These are phyloP conservation scores for Psilanteris sp. DNA, from an alignment of 1,140 invertebrate genomes.

Conservation along the genomic window DNA sequence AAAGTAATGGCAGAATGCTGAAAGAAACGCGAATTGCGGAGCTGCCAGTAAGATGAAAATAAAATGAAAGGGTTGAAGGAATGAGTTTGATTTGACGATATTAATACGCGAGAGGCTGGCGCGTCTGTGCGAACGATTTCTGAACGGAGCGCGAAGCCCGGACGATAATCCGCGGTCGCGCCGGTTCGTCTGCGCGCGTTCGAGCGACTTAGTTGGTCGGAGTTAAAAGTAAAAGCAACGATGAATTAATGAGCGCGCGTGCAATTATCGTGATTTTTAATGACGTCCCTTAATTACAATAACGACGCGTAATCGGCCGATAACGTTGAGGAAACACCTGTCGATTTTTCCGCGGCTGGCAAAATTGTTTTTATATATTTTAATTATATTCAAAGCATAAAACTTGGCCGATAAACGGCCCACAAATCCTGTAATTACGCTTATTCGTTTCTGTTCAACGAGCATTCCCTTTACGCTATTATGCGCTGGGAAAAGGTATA, in stretches of 20 bases:
- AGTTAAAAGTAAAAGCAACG: slow-evolving; percentile 31
- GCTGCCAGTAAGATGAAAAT: no score
- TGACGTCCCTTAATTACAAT: slow-evolving; percentile 1
- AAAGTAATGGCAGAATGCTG: neutral
- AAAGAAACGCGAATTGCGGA: neutral
- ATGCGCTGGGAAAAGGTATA: slow-evolving; percentile 38
- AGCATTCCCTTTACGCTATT: slow-evolving; percentile 50
- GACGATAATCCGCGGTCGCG: slow-evolving; percentile 26
- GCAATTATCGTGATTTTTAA: slow-evolving; percentile 12
- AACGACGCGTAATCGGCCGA: neutral
- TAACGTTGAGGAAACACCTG: neutral
- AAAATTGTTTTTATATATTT: slow-evolving; percentile 22
- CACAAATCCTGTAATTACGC: slow-evolving; percentile 42
- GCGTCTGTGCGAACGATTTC: slow-evolving; percentile 17
- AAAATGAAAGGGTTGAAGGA: neutral
- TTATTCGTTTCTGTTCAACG: slow-evolving; percentile 38
- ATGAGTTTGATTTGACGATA: slow-evolving; percentile 14
- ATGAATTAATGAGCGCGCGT: slow-evolving; percentile 9
- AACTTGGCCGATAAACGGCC: slow-evolving; percentile 10
- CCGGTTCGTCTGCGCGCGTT: slow-evolving; percentile 17
- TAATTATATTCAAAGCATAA: slow-evolving; percentile 14
- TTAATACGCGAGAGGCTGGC: neutral
- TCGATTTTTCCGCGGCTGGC: slow-evolving; percentile 13
- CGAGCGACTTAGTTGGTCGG: no score
- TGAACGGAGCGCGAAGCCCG: slow-evolving; percentile 23